Evolutionary conservation across 2,113 vertebrate species (phyloP).

Genomic region (Onychostoma macrolepis): DNA sequence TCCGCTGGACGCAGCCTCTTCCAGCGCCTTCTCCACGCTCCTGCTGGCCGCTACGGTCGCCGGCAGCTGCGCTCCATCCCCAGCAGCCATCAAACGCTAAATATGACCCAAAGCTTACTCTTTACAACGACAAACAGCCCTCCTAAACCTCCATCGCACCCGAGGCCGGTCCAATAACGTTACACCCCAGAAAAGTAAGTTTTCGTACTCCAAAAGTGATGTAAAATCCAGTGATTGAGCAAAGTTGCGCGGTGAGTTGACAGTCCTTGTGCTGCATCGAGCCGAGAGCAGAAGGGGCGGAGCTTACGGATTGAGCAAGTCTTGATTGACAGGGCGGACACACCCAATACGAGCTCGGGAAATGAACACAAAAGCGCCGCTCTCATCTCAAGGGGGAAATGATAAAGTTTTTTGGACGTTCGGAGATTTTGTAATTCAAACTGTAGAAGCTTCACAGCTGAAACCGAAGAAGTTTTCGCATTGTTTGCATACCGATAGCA

Average conservation of each 20-base stretch:
- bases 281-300: slow-evolving; percentile 22
- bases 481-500: slow-evolving; percentile 4
- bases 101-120: slow-evolving; percentile 63
- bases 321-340: slow-evolving; percentile 51
- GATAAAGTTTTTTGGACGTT: not conserved
- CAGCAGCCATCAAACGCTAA: slow-evolving; percentile 79
- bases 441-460: not conserved
- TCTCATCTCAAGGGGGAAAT: slow-evolving; percentile 9
- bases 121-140: slow-evolving; percentile 29
- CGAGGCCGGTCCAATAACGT: not conserved
- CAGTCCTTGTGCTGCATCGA: slow-evolving; percentile 72
- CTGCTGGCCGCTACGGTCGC: slow-evolving; percentile 82
- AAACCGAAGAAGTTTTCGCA: not conserved
- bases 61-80: slow-evolving; percentile 82
- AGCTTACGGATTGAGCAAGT: slow-evolving; percentile 42
- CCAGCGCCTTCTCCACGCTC: slow-evolving; percentile 88
- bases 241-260: slow-evolving; percentile 48
- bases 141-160: slow-evolving; percentile 59
- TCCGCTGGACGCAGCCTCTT: slow-evolving; percentile 88
- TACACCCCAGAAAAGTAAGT: not conserved
- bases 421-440: not conserved
- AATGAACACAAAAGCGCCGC: not conserved
- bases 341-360: slow-evolving; percentile 15
- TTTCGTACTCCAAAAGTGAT: slow-evolving; percentile 39
- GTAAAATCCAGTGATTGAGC: slow-evolving; percentile 42